These are phyloP conservation scores for Drosophila athabasca DNA, from an alignment of 1,140 invertebrate species.

Conservation along the genomic window DNA sequence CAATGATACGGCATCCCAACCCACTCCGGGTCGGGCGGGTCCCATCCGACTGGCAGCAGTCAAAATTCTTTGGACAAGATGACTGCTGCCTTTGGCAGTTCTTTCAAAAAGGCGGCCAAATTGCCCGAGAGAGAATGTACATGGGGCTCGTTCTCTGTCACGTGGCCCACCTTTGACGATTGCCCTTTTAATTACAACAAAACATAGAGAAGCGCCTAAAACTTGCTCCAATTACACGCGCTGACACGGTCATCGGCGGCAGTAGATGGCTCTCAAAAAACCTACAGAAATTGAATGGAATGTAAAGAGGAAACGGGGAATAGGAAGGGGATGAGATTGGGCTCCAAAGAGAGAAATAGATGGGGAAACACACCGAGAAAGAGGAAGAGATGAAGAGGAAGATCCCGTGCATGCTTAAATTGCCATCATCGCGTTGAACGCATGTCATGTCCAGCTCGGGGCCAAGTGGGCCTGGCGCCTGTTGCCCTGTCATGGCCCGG, in stretches of 20 bases:
- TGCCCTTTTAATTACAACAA: constrained; percentile 70
- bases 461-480: constrained; percentile 25
- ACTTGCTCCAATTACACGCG: constrained; percentile 45
- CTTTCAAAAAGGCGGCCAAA: constrained; percentile 29
- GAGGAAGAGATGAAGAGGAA: background rate
- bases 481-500: constrained; percentile 50
- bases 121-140: constrained; percentile 22
- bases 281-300: constrained; percentile 1
- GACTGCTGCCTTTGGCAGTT: constrained; percentile 45
- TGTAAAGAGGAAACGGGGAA: too few species aligned
- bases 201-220: constrained; percentile 38
- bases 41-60: constrained; percentile 39
- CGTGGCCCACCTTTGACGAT: constrained; percentile 51
- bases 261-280: constrained; percentile 1
- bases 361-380: too few species aligned
- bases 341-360: too few species aligned
- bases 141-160: constrained; percentile 4
- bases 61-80: constrained; percentile 61
- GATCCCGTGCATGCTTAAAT: constrained; percentile 65
- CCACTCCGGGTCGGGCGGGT: background rate
- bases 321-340: too few species aligned
- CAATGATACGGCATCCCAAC: constrained; percentile 44
- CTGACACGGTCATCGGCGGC: constrained; percentile 32
- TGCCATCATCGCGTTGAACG: constrained; percentile 76
- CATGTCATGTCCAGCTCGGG: constrained; percentile 58